Evolutionary conservation across 2,113 vertebrate genomes (phyloP), one percentile per base, ranked within the genome.

Genomic region (Oxygymnocypris stewartii): DNA sequence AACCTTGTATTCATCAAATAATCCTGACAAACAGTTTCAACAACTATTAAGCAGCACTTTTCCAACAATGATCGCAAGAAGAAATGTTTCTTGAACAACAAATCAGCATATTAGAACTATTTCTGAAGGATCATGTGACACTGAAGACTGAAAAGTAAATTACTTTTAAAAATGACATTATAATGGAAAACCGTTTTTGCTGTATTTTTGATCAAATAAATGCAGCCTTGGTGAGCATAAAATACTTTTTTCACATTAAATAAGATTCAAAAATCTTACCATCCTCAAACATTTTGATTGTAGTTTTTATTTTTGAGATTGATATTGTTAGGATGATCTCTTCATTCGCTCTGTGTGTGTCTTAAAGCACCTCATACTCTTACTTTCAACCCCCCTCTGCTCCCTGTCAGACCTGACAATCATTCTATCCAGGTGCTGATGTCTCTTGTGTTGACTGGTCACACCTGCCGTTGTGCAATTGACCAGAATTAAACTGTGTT

Each of bases 301-400:
- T 11, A 67, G 28, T 73, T 73, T 73, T 35, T 69, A 35, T 42
- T 12, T 8, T 74, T 42, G 6, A 25, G 40, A 14, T 28, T 76
- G 13, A 49, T 76, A 47, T 47, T 47, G 42, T 76, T 49, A 76
- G 63, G 28, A 73, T 86, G 74, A 77, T 44, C 75, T 73, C 40
- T 37, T 81, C 86, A 44, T 59, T 75, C 0, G 74, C 88, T 88
- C 83, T 79, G 61, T 87, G 35, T 79, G 80, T 63, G 47, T 44
- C 79, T 79, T 69, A 73, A 35, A 57, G 23, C 31, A 65, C 61
- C n/a, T 28, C 63, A 31, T 59, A 49, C 63, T 71, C 76, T 69
- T 8, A 20, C 61, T 54, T 84, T 63, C 47, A 20, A 16, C 16
- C 12, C 40, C 40, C 59, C 44, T 71, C 49, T 83, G 20, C 35